Evolutionary conservation across 2,113 vertebrate genomes (phyloP).

Genomic region (Ptilorrhoa leucosticta): DNA sequence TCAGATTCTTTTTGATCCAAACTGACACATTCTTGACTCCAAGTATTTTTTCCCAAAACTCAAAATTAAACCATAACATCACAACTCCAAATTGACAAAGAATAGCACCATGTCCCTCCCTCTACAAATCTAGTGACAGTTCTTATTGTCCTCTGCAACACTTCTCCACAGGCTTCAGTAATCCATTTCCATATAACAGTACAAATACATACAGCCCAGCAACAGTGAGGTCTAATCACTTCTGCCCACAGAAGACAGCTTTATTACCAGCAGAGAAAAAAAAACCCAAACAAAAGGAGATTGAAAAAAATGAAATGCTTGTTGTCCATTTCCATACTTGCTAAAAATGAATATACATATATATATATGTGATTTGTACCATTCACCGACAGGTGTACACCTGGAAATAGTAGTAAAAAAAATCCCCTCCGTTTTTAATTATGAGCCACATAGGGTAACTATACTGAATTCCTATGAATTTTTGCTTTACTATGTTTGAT

Average conservation of each 20-base stretch:
- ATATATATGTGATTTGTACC: neutral
- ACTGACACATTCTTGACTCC: neutral
- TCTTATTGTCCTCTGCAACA: conserved; percentile 52
- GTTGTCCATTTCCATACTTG: neutral
- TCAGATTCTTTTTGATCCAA: neutral
- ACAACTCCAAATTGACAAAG: neutral
- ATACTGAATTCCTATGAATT: neutral
- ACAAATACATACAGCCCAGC: conserved; percentile 37
- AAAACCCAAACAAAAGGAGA: neutral
- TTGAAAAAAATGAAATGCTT: neutral
- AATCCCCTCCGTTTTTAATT: neutral
- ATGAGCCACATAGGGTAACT: neutral
- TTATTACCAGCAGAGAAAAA: conserved; percentile 63
- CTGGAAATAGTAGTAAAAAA: neutral
- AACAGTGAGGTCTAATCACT: conserved; percentile 9
- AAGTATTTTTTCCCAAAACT: neutral
- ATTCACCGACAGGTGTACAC: neutral
- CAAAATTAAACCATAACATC: conserved; percentile 35
- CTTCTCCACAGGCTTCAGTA: conserved; percentile 60
- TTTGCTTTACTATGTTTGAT: neutral
- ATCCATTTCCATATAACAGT: conserved; percentile 72
- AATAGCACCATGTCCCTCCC: neutral
- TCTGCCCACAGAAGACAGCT: conserved; percentile 66
- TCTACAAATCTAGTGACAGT: conserved; percentile 58
- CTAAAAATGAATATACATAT: neutral